Evolutionary conservation across 2,888 invertebrate genomes (phyloP), one percentile per base, ranked within the genome.

Genomic region (Crepidodera aurea): DNA sequence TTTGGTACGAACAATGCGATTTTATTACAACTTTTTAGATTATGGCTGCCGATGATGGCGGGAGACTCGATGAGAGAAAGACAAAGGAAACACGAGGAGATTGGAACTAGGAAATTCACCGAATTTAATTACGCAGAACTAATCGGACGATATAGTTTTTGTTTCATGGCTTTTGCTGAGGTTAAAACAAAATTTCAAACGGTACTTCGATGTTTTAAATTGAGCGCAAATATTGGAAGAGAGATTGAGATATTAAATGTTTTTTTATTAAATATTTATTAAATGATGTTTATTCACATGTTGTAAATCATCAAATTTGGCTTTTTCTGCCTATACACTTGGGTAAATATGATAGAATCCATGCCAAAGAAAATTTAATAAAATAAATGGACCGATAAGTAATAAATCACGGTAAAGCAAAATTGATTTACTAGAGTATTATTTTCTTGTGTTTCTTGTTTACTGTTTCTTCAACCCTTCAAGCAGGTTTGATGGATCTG

Each of bases 381-480:
- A 29, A 54, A 15, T 29, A 54, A 54, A 54, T 54, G 55, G 29
- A 46, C 18, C 34, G 55, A 34, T 46, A 55, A 44, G 46, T 55
- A 34, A 44, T 42, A 34, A 55, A 55, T 55, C 32, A 51, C 37
- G 10, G 25, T 15, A 55, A 55, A 25, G 55, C 29, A 22, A 44
- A 55, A 55, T 55, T 44, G 55, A 55, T 55, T 55, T 55, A 34
- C 18, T 19, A 40, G 19, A 40, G 32, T 44, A 44, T 55, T 55
- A 55, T 55, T 55, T 55, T 55, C 44, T 55, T 55, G 44, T 55
- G 32, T 44, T 55, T 55, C 55, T 32, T 55, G 44, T 55, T 55
- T 55, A 55, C 55, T 34, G 19, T 55, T 55, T 40, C 22, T 34
- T 44, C 44, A 22, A 55, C 12, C 55, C 32, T 44, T 40, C 40